Conservation (phyloP, 2,113 vertebrate genomes). For the Hydrochoerus hydrochaeris region DNA sequence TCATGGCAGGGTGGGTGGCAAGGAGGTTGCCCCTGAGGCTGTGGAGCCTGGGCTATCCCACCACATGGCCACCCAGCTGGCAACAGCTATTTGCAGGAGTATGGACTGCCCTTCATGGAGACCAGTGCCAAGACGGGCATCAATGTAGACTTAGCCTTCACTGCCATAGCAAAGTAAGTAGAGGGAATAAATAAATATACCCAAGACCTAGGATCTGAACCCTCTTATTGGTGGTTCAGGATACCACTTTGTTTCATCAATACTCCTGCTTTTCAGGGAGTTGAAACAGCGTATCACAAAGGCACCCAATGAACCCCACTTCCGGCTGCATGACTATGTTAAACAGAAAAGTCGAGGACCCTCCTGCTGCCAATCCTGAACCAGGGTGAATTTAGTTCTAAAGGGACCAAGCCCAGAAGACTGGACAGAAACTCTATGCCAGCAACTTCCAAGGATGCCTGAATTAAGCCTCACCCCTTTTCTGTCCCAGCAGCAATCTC, state of each 20-base stretch:
- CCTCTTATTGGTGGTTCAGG: too few relatives aligned
- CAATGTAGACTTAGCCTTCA: slow-evolving; percentile 95
- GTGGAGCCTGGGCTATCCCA: neutral
- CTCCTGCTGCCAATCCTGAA: slow-evolving; percentile 92
- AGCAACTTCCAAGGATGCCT: neutral
- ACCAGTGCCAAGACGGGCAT: slow-evolving; percentile 94
- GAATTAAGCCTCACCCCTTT: neutral
- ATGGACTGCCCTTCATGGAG: slow-evolving; percentile 96
- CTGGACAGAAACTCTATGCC: neutral
- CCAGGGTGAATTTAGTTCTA: neutral
- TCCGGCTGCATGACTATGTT: slow-evolving; percentile 95
- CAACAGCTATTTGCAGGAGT: slow-evolving; percentile 88
- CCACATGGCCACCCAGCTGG: neutral
- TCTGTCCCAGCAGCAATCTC: neutral
- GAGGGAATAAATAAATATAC: fast-evolving
- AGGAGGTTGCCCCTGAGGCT: neutral
- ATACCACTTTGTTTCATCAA: neutral
- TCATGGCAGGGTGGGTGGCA: neutral
- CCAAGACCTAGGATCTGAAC: fast-evolving
- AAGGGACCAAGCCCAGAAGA: neutral
- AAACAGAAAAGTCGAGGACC: slow-evolving; percentile 90
- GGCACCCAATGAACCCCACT: slow-evolving; percentile 90
- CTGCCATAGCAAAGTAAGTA: slow-evolving; percentile 94
- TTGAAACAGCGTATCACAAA: slow-evolving; percentile 92
- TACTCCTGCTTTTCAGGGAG: slow-evolving; percentile 85